phyloP scores from a whole-genome alignment of 1,140 invertebrate species.

The Magallana gigas region DNA sequence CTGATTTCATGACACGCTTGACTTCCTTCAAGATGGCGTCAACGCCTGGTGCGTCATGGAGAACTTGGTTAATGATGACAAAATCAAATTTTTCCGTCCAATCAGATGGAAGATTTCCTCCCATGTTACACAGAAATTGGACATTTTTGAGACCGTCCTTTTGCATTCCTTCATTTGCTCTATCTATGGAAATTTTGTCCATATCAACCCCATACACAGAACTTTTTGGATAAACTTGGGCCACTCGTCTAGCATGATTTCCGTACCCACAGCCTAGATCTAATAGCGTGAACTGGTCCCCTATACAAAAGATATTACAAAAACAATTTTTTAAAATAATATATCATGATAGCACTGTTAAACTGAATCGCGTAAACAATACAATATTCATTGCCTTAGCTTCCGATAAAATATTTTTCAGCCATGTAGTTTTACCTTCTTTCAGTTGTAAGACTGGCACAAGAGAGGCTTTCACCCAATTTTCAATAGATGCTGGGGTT shows the following conservation, averaged over 20 bases:
- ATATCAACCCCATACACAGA: neutral
- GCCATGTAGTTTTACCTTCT: neutral
- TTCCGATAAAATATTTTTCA: too few species aligned
- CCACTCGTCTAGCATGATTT: neutral
- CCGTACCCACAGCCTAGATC: slow-evolving; percentile 30
- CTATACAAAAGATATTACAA: neutral
- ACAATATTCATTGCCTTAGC: too few species aligned
- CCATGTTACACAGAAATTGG: neutral
- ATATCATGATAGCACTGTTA: too few species aligned
- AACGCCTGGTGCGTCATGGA: slow-evolving; percentile 45
- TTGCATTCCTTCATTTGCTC: neutral
- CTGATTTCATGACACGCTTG: slow-evolving; percentile 40
- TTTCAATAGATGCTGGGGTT: neutral
- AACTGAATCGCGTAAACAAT: too few species aligned
- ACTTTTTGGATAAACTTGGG: neutral
- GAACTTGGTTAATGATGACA: slow-evolving; percentile 41
- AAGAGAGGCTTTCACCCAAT: neutral
- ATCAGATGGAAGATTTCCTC: neutral
- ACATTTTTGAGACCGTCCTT: neutral
- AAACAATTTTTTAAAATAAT: neutral
- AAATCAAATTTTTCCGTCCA: slow-evolving; percentile 49
- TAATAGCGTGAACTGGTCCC: slow-evolving; percentile 4
- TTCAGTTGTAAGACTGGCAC: neutral
- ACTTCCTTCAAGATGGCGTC: slow-evolving; percentile 1
- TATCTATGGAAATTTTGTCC: neutral